Evolutionary conservation across 2,888 invertebrate genomes (phyloP).

Genomic region (Pandemis heparana): DNA sequence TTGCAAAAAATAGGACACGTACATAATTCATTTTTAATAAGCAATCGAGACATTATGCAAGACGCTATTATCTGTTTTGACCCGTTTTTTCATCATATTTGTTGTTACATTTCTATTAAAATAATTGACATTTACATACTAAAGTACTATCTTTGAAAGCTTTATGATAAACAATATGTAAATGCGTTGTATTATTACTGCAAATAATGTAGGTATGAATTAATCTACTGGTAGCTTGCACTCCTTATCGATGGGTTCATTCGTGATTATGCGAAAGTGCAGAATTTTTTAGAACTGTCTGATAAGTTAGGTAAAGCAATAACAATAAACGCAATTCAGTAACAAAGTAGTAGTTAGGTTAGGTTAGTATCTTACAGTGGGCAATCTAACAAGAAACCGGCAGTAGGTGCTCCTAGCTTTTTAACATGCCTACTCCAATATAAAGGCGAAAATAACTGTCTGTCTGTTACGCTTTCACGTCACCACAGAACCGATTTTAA

Average conservation of each 20-base stretch:
- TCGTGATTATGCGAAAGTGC: not conserved
- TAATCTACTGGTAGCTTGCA: not conserved
- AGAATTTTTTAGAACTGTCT: not conserved
- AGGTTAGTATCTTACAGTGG: not conserved
- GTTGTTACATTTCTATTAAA: constrained; percentile 40
- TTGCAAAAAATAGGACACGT: constrained; percentile 43
- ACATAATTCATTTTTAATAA: constrained; percentile 48
- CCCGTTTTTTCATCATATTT: constrained; percentile 54
- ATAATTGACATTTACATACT: constrained; percentile 13
- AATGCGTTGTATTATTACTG: constrained; percentile 25
- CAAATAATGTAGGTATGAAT: not conserved
- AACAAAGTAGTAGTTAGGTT: not conserved
- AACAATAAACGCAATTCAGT: not conserved
- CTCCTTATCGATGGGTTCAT: not conserved
- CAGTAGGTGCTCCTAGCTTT: too few species aligned
- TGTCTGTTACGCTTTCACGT: too few species aligned
- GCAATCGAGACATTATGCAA: constrained; percentile 48
- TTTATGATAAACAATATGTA: constrained; percentile 29
- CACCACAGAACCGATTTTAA: too few species aligned
- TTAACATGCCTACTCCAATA: too few species aligned
- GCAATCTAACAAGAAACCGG: not conserved
- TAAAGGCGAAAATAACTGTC: too few species aligned
- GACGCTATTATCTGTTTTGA: constrained; percentile 52
- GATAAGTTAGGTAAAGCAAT: not conserved
- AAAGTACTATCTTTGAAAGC: constrained; percentile 30